phyloP scores from a whole-genome alignment of 2,888 invertebrate species.

The Scotopteryx bipunctaria region DNA sequence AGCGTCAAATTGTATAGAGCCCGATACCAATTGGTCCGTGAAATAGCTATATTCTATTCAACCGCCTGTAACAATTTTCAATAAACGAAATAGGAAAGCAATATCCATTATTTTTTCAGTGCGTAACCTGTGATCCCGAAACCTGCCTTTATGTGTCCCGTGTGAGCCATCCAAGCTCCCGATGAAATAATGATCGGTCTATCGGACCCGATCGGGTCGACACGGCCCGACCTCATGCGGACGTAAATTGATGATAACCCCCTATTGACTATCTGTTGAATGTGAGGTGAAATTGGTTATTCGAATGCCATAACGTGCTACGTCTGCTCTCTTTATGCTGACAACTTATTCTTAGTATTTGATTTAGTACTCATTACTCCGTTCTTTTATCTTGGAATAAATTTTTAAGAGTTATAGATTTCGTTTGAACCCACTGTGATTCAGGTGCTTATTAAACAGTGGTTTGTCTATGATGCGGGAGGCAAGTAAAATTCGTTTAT shows the following conservation, averaged over 20 bases:
- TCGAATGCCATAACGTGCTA: slow-evolving; percentile 30
- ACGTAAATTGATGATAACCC: slow-evolving; percentile 61
- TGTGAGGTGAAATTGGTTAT: slow-evolving; percentile 43
- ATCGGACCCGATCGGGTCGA: slow-evolving; percentile 41
- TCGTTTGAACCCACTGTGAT: too few species aligned
- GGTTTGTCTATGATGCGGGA: too few species aligned
- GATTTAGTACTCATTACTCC: slow-evolving; percentile 24
- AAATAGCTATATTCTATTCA: slow-evolving; percentile 36
- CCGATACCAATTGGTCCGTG: slow-evolving; percentile 29
- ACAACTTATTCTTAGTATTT: slow-evolving; percentile 14
- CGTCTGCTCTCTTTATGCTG: slow-evolving; percentile 22
- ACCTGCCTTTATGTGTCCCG: slow-evolving; percentile 62
- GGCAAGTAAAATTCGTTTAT: too few species aligned
- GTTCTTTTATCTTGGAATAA: not conserved
- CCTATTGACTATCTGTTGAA: slow-evolving; percentile 67
- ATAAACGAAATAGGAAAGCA: slow-evolving; percentile 49
- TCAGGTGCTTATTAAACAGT: too few species aligned
- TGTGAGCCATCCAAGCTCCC: slow-evolving; percentile 55
- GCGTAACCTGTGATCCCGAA: slow-evolving; percentile 47
- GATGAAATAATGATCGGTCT: slow-evolving; percentile 71
- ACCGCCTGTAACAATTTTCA: slow-evolving; percentile 47
- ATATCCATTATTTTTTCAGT: slow-evolving; percentile 51
- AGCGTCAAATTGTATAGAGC: slow-evolving; percentile 10
- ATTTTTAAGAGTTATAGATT: not conserved
- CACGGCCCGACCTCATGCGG: slow-evolving; percentile 42